phyloP scores from a whole-genome alignment of 2,797 vertebrate genomes.

The Tapera naevia region DNA sequence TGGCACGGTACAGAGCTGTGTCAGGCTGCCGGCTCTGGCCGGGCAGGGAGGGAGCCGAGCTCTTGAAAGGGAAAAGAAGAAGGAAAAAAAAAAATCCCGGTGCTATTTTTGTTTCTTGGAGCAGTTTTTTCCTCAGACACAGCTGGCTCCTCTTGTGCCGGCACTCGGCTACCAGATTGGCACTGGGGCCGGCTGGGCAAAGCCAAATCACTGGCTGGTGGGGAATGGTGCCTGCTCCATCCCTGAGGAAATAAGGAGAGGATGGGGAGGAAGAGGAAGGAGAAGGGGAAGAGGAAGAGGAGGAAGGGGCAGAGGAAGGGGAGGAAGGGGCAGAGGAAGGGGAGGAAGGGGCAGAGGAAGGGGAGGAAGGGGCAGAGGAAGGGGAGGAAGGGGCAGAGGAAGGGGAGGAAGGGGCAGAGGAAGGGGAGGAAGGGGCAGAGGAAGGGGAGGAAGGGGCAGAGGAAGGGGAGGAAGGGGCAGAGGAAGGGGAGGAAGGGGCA shows the following conservation, averaged over 20 bases:
- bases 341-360: too few relatives aligned
- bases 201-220: not conserved
- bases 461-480: too few relatives aligned
- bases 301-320: too few relatives aligned
- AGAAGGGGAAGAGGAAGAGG: not conserved
- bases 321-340: too few relatives aligned
- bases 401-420: too few relatives aligned
- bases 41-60: not conserved
- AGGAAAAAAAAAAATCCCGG: rapidly evolving
- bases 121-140: not conserved
- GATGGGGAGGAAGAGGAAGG: not conserved
- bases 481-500: not conserved
- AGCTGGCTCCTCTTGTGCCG: conserved; percentile 41
- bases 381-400: too few relatives aligned
- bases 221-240: not conserved
- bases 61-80: not conserved
- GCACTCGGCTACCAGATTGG: conserved; percentile 15
- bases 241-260: not conserved
- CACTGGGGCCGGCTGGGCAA: not conserved
- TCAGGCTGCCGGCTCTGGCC: not conserved
- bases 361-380: too few relatives aligned
- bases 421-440: too few relatives aligned
- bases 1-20: not conserved
- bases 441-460: not conserved
- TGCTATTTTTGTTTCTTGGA: conserved; percentile 37